These are phyloP conservation scores for Rhodinocichla rosea DNA, from an alignment of 2,113 vertebrate species.

Conservation along the genomic window DNA sequence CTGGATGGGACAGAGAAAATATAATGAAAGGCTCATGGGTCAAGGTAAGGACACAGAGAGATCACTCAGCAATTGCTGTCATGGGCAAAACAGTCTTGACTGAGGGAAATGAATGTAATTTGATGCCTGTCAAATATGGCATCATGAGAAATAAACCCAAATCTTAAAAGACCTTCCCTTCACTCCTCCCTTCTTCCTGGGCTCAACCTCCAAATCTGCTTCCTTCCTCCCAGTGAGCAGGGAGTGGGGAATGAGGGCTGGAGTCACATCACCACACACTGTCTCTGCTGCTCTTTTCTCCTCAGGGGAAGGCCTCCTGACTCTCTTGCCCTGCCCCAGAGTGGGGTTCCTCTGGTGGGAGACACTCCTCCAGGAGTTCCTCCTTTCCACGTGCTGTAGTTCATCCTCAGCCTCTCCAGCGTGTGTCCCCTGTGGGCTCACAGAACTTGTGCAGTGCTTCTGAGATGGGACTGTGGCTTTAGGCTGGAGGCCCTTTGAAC, in stretches of 20 bases:
- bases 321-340: neutral
- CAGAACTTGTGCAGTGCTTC: neutral
- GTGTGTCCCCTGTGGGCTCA: rapidly evolving
- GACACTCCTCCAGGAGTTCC: neutral
- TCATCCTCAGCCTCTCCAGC: rapidly evolving
- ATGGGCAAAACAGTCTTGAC: neutral
- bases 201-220: neutral
- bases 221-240: neutral
- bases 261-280: rapidly evolving
- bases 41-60: neutral
- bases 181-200: neutral
- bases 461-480: neutral
- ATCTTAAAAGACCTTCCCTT: neutral
- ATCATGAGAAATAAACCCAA: neutral
- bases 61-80: neutral
- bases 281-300: neutral
- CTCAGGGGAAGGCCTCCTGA: neutral
- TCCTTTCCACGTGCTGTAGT: neutral
- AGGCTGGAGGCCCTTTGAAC: neutral
- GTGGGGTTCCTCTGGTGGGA: neutral
- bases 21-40: neutral
- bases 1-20: neutral
- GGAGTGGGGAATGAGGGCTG: neutral
- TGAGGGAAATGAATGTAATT: neutral
- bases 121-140: neutral